Base-by-base conservation (phyloP, 2,888 invertebrate genomes). In the Papilio gigon region DNA sequence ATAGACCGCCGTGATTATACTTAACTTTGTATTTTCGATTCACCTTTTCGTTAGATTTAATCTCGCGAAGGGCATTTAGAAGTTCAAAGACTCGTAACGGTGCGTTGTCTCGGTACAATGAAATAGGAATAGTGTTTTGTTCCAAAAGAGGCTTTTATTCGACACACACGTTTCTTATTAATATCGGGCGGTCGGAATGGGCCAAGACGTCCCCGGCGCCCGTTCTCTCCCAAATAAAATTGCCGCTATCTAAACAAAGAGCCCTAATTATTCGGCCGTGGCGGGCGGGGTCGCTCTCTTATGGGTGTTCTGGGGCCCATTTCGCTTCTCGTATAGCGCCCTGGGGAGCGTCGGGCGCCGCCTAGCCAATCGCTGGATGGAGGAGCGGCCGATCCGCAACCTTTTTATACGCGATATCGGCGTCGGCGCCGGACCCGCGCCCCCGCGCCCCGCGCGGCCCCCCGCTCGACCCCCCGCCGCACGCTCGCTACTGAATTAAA, bases 271-370 rank as follows among this genome's bases (percentile, higher is more conserved):
- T 93, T 93, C 93, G 93, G 91, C 91, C 91, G 91, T 91, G 92
- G 92, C 91, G 91, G 92, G 93, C 93, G 93, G 93, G 94, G 94
- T 93, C 93, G 93, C 92, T 93, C 93, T 92, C 93, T 94, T 94
- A 94, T 93, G 93, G 93, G 94, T 93, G 94, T 93, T 93, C 92
- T 88, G 94, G 94, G 94, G 93, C 93, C 93, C 93, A 93, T 94
- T 94, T 93, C 91, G 93, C 92, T 92, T 90, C 90, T 91, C 92
- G 93, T 93, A 94, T 93, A 93, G 93, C 93, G 86, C 93, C 93
- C 93, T 84, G 80, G 90, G 89, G 93, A 93, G 84, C 87, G 86
- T 87, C 91, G 90, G 92, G 93, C 92, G 92, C 93, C 93, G 93
- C 93, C 93, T 93, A 93, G 93, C 93, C 93, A 93, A 93, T 93